Percentiles rank a stretch among this genome's conserved stretches.
Conservation (phyloP, 2,797 vertebrate genomes). For the Pagetopsis macropterus region DNA sequence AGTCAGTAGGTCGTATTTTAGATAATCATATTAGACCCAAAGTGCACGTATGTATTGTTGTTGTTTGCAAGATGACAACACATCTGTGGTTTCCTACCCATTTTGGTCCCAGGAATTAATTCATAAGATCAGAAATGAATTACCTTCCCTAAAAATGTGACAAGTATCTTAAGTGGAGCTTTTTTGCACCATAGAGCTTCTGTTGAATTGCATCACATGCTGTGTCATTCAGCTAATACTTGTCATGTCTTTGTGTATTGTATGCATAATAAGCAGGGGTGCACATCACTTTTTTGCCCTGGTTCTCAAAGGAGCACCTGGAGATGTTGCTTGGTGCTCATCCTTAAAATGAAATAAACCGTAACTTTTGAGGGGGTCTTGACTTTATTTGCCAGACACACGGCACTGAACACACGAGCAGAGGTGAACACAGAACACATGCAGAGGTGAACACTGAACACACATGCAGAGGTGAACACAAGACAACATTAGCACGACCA, state of each 20-base stretch:
- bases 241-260: not conserved
- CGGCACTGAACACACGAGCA: too few relatives aligned
- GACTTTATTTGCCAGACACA: too few relatives aligned
- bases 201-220: slow-evolving; percentile 4
- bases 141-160: not conserved
- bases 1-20: not conserved
- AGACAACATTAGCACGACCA: too few relatives aligned
- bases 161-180: not conserved
- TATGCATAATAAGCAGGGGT: not conserved
- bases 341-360: too few relatives aligned
- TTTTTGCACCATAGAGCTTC: not conserved
- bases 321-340: too few relatives aligned
- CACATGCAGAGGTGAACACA: too few relatives aligned
- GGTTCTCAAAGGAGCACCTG: too few relatives aligned
- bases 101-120: not conserved
- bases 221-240: not conserved
- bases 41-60: not conserved
- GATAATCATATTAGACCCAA: not conserved
- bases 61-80: not conserved
- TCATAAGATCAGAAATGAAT: not conserved
- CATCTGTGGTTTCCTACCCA: not conserved
- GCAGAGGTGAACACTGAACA: too few relatives aligned
- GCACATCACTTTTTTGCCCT: too few relatives aligned
- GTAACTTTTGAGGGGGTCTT: too few relatives aligned
- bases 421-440: too few relatives aligned